phyloP scores from a whole-genome alignment of 1,140 invertebrate genomes.

The Stegodyphus mimosarum region DNA sequence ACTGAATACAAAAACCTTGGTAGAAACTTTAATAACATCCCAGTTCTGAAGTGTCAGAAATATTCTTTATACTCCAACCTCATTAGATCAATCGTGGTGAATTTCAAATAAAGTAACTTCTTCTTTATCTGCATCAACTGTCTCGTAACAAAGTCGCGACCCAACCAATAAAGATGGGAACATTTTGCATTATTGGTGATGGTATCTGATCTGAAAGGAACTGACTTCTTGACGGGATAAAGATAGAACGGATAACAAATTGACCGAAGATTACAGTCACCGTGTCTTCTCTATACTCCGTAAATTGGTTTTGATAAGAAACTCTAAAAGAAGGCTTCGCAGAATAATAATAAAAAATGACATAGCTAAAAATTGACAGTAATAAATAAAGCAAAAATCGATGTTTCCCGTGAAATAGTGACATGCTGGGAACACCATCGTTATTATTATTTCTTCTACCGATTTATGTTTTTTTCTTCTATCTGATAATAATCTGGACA shows the following conservation, averaged over 20 bases:
- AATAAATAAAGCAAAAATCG: conserved; percentile 37
- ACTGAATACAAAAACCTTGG: no score
- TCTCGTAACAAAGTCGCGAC: no score
- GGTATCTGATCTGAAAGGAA: no score
- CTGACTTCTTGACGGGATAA: not conserved
- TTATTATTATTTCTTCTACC: not conserved
- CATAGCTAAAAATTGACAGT: conserved; percentile 24
- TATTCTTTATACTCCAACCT: no score
- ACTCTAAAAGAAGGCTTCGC: not conserved
- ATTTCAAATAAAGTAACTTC: no score
- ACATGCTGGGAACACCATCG: not conserved
- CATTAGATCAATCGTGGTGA: no score
- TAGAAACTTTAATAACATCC: no score
- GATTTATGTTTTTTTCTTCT: conserved; percentile 8
- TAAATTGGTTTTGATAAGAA: conserved; percentile 26
- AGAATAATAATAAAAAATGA: conserved; percentile 22
- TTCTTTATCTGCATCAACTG: no score
- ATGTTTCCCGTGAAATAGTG: conserved; percentile 2
- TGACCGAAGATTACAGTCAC: conserved; percentile 22
- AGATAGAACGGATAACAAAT: conserved; percentile 23
- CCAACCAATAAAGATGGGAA: no score
- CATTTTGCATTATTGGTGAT: no score
- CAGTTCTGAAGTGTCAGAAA: no score
- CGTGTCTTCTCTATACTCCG: conserved; percentile 1
- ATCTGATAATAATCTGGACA: conserved; percentile 40